These are phyloP conservation scores for Catharus minimus DNA, from an alignment of 2,113 vertebrate genomes.

Conservation along the genomic window DNA sequence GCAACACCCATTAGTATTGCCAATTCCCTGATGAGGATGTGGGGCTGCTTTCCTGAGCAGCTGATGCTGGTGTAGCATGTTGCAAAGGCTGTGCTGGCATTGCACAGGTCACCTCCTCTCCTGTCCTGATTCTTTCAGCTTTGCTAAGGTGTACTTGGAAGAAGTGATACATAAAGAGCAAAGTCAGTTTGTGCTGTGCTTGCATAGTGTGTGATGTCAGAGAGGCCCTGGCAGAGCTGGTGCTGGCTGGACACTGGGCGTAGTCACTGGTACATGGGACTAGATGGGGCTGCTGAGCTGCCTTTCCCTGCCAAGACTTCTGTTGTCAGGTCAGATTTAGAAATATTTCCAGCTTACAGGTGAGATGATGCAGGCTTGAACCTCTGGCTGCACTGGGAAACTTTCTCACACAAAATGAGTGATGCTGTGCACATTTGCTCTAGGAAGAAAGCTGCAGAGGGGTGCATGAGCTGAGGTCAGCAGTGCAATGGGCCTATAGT, in stretches of 20 bases:
- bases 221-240: rapidly evolving
- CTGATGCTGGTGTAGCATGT: rapidly evolving
- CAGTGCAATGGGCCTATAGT: no score
- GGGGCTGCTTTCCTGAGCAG: not conserved
- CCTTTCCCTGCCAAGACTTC: not conserved
- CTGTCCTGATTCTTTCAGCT: not conserved
- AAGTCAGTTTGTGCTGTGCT: not conserved
- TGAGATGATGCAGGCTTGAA: not conserved
- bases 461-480: not conserved
- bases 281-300: slow-evolving; percentile 34
- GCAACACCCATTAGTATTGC: not conserved
- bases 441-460: not conserved
- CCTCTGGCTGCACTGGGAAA: not conserved
- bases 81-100: not conserved
- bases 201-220: rapidly evolving
- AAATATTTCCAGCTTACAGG: not conserved
- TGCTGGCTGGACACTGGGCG: rapidly evolving
- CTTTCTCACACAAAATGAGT: rapidly evolving
- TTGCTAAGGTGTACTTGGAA: not conserved
- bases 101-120: not conserved
- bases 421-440: not conserved
- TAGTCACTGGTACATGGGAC: not conserved
- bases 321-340: not conserved
- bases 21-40: rapidly evolving
- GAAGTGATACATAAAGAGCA: not conserved